These are phyloP conservation scores for Toxonevra muliebris DNA, from an alignment of 2,888 invertebrate species.

Conservation along the genomic window DNA sequence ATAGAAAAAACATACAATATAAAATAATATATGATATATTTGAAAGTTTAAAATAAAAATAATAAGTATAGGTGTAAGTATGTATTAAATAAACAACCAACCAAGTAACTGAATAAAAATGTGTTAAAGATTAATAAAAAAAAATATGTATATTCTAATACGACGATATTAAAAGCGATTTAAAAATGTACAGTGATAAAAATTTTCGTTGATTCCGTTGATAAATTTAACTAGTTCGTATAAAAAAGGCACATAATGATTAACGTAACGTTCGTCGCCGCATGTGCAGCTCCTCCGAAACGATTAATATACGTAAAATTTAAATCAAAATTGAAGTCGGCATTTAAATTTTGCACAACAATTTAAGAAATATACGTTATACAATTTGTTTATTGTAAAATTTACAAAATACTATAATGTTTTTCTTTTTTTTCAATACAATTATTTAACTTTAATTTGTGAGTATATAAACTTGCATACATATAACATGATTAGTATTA, in stretches of 20 bases:
- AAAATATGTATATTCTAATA: slow-evolving; percentile 11
- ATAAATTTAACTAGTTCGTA: slow-evolving; percentile 20
- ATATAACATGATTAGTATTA: too few species aligned
- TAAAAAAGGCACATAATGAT: slow-evolving; percentile 26
- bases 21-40: neutral
- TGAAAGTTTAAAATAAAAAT: too few species aligned
- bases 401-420: too few species aligned
- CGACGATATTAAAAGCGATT: neutral
- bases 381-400: too few species aligned
- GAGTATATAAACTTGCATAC: too few species aligned
- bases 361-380: too few species aligned
- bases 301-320: too few species aligned
- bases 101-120: slow-evolving; percentile 12
- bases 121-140: slow-evolving; percentile 7
- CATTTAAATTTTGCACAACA: too few species aligned
- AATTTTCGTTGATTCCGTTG: slow-evolving; percentile 13
- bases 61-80: slow-evolving; percentile 1
- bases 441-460: too few species aligned
- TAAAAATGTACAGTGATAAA: neutral
- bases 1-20: neutral
- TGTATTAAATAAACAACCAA: slow-evolving; percentile 19
- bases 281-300: too few species aligned
- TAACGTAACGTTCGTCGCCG: neutral
- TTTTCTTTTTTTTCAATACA: too few species aligned
- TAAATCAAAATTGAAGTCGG: too few species aligned